Base-by-base conservation (phyloP, 2,113 vertebrate genomes). In the Calyptommatus sinebrachiatus region DNA sequence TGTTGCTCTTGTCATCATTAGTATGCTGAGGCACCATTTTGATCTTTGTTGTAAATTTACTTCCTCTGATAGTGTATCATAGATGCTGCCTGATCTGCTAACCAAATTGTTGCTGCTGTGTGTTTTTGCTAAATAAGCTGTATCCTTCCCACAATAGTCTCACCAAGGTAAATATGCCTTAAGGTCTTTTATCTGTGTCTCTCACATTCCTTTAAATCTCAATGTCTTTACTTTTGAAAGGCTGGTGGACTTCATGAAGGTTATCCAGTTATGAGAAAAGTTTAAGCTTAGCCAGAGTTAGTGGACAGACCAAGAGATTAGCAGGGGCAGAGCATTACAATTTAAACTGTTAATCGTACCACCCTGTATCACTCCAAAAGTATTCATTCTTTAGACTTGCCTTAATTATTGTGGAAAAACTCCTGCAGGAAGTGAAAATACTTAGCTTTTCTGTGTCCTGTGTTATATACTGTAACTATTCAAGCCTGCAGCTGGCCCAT, bases 1-100 rank as follows among this genome's bases (percentile, higher is more conserved):
- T 31, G 21, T 3, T 88, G 74, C 77, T 82, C 1, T 45, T 85
- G 90, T 78, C 87, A 83, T 82, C 76, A 62, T 84, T 35, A 60
- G 66, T 77, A 75, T 85, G 87, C 90, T 91, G 91, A 91, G 84
- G 82, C 89, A 90, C 87, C 80, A 85, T 83, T 87, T 85, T 85
- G 83, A 87, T 89, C 76, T 89, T 80, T 83, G 67, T 53, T 89
- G 71, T 76, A 83, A 88, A 89, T 90, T 89, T 89, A 76, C 65
- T 79, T 86, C 68, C 65, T 86, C 82, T 83, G 89, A 91, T 89
- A 90, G 77, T 29, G 71, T 71, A 69, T 46, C 88, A 83, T 79
- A 41, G 77, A 71, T 85, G 72, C 75, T 83, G 65, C 86, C 81
- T 77, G 80, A 21, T 85, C 83, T 82, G 76, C 41, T 89, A 91